Percentiles rank a stretch among this genome's conserved stretches.
Conservation (phyloP, 2,113 vertebrate genomes). For the Dasyprocta punctata region DNA sequence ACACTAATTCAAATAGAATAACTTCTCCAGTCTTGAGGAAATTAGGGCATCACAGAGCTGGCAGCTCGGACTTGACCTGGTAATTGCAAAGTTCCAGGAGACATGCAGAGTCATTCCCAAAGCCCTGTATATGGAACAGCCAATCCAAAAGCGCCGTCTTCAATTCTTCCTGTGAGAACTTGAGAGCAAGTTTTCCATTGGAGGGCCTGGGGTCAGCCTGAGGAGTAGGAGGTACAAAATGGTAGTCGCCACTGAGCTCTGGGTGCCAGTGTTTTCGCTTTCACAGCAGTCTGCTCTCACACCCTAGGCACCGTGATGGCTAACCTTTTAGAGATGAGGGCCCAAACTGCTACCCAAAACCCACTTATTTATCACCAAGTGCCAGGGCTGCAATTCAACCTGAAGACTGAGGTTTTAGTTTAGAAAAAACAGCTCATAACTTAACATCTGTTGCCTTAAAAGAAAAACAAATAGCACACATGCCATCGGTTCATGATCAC, state of each 20-base stretch:
- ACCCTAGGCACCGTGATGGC: rapidly evolving
- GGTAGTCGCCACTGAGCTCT: neutral
- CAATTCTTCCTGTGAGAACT: neutral
- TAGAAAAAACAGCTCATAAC: neutral
- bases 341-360: neutral
- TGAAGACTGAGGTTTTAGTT: neutral
- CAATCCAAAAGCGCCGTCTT: neutral
- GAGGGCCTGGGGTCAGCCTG: neutral
- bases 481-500: neutral
- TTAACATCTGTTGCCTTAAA: neutral
- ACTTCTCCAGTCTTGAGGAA: neutral
- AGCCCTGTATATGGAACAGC: neutral
- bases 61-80: neutral
- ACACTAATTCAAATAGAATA: neutral
- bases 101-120: neutral
- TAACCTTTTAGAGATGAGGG: neutral
- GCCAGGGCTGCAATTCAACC: neutral
- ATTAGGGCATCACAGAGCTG: neutral
- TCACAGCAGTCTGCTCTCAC: neutral
- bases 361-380: neutral
- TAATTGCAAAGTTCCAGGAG: neutral
- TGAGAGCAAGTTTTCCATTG: neutral
- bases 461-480: neutral
- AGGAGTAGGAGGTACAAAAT: neutral
- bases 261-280: neutral